Base-by-base conservation (phyloP, 1,140 invertebrate species). In the Aleiodes sp. region DNA sequence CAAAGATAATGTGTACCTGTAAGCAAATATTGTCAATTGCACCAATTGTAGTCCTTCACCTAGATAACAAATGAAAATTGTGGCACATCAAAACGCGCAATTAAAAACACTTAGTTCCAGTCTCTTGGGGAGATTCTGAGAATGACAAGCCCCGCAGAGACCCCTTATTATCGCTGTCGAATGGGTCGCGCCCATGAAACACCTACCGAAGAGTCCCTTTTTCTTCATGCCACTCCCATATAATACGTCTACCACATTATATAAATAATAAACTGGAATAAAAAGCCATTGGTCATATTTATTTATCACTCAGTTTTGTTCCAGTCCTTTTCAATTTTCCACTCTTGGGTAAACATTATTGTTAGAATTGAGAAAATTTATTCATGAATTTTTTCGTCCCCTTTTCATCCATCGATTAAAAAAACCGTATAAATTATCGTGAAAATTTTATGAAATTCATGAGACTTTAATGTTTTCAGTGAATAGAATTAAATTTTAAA, bases 161-260 rank as follows among this genome's bases (percentile, higher is more conserved):
- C 52, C 52, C 52, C 26, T 28, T 28, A 57, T 57, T 57, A 57
- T 57, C 26, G 0, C 14, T 12, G 24, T 26, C 52, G 8, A 57
- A 28, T 57, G 52, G 52, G 52, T 57, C 24, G 26, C 52, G 28
- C 52, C 52, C 52, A 57, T 28, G 52, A 12, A 31, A 56, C 26
- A 56, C 33, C 24, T 19, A 52, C 41, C 31, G 33, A 65, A n/a
- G 52, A 26, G 14, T 56, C 64, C 33, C 56, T 60, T 57, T 37
- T 41, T 60, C 10, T 14, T 28, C 24, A n/a, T 29, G 12, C 65
- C 65, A 60, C 65, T 67, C 65, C 65, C 56, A 39, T n/a, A 60
- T 60, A 24, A 41, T 57, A 35, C 35, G 31, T 57, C 16, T 33
- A 57, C 10, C 52, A 57, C 6, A 43, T 6, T 6, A 43, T 6